Evolutionary conservation across 2,113 vertebrate genomes (phyloP), one percentile per base, ranked within the genome.

Genomic region (Hippocampus mohnikei): DNA sequence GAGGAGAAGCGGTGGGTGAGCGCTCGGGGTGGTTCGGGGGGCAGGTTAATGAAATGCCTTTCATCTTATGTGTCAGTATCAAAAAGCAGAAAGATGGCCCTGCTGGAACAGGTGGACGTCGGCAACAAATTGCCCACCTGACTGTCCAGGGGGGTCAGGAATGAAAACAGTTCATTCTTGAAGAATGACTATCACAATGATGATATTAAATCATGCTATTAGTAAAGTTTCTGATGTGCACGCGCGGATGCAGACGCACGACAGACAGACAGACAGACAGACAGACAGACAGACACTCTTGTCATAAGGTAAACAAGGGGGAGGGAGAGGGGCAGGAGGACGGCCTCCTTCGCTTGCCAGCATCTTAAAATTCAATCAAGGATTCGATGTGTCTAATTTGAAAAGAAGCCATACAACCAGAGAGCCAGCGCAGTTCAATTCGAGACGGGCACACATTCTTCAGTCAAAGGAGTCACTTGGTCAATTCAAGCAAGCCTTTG

Each of bases 31-130:
- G 50, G 55, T 60, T 67, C 66, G 41, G 42, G 33, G 33, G 66
- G 56, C 70, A 52, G 69, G 58, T 87, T 81, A 88, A 92, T 89
- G 81, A 88, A 84, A 70, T 73, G 71, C 82, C 72, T 88, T 90
- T 91, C 82, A 86, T 80, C 69, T 73, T 58, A 78, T 70, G 77
- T 73, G 71, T 73, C 62, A 67, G 63, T 58, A 86, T 59, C 75
- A 69, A 53, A 9, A 71, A 41, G 65, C 68, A 40, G 6, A 53
- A 53, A 67, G 78, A 21, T 61, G 63, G 74, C 76, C 75, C 73
- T 72, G 42, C 27, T 21, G 27, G 3, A 52, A 48, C 8, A 8
- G 75, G 69, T 41, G 69, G 61, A 81, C 83, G 81, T 76, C 79
- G 46, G 76, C 23, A 67, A 67, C 1, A 2, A 74, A 63, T 71